A percentile compares a stretch with the other conserved stretches of the same genome.
These are phyloP conservation scores for Acanthornis magna DNA, from an alignment of 2,797 vertebrate genomes.

Conservation along the genomic window DNA sequence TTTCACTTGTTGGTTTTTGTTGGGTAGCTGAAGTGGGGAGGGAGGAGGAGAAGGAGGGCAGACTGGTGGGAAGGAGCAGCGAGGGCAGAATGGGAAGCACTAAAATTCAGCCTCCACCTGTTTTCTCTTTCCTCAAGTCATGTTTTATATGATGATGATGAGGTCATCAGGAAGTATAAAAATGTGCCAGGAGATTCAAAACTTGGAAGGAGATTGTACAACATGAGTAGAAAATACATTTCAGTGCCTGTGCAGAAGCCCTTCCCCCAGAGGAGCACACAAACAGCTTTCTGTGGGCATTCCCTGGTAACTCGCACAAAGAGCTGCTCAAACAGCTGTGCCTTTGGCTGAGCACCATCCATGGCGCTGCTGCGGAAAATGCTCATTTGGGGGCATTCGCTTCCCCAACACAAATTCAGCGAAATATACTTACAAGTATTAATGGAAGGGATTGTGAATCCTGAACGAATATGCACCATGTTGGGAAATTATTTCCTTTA, in stretches of 20 bases:
- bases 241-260: neutral
- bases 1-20: slow-evolving; percentile 27
- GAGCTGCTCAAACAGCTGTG: slow-evolving; percentile 56
- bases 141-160: slow-evolving; percentile 31
- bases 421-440: neutral
- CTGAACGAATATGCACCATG: neutral
- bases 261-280: slow-evolving; percentile 16
- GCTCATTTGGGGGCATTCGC: neutral
- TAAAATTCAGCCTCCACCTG: slow-evolving; percentile 20
- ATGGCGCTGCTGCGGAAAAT: neutral
- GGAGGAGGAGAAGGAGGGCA: neutral
- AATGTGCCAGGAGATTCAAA: slow-evolving; percentile 42
- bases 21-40: neutral
- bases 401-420: neutral
- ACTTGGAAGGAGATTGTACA: slow-evolving; percentile 34
- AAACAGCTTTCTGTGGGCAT: slow-evolving; percentile 56
- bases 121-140: slow-evolving; percentile 34
- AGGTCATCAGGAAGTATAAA: slow-evolving; percentile 34
- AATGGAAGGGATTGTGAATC: neutral
- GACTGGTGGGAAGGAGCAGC: neutral
- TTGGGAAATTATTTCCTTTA: neutral
- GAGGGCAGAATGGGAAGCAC: neutral
- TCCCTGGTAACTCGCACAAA: slow-evolving; percentile 47
- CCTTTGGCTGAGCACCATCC: neutral
- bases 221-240: slow-evolving; percentile 32